These are phyloP conservation scores for Melanotaenia maccullochi DNA, from an alignment of 2,797 vertebrate species.

Conservation along the genomic window DNA sequence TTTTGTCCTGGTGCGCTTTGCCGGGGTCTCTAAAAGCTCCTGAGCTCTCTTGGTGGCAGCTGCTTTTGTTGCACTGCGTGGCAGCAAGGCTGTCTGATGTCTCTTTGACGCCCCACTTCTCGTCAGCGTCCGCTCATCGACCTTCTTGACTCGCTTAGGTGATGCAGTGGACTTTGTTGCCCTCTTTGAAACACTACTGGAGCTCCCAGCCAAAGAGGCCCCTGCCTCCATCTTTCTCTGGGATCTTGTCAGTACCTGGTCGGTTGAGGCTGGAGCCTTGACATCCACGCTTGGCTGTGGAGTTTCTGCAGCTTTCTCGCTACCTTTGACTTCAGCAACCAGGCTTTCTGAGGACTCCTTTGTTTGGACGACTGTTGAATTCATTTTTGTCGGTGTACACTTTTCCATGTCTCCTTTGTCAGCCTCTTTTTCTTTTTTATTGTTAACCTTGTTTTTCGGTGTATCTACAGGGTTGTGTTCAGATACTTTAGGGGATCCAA, in stretches of 20 bases:
- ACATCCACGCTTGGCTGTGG: slow-evolving; percentile 50
- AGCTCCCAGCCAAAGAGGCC: slow-evolving; percentile 41
- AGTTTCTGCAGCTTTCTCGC: slow-evolving; percentile 42
- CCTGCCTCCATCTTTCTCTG: slow-evolving; percentile 81
- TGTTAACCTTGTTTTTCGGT: slow-evolving; percentile 56
- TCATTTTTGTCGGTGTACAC: slow-evolving; percentile 46
- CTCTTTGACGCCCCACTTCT: slow-evolving; percentile 73
- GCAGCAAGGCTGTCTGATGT: slow-evolving; percentile 34
- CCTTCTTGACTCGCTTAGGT: slow-evolving; percentile 66
- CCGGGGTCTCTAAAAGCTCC: slow-evolving; percentile 64
- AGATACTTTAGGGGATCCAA: slow-evolving; percentile 61
- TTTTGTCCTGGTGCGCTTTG: slow-evolving; percentile 84
- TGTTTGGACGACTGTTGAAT: slow-evolving; percentile 53
- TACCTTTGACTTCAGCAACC: slow-evolving; percentile 46
- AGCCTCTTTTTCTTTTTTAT: slow-evolving; percentile 60
- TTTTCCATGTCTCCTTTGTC: slow-evolving; percentile 62
- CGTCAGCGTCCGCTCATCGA: slow-evolving; percentile 45
- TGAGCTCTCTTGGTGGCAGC: slow-evolving; percentile 68
- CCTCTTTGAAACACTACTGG: slow-evolving; percentile 62
- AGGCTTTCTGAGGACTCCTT: slow-evolving; percentile 49
- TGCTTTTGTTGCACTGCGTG: slow-evolving; percentile 63
- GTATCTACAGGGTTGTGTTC: slow-evolving; percentile 40
- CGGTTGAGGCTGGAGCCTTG: slow-evolving; percentile 65
- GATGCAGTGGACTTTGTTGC: slow-evolving; percentile 47
- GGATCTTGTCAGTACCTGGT: slow-evolving; percentile 85